phyloP scores from a whole-genome alignment of 2,797 vertebrate species.

The Helostoma temminkii region DNA sequence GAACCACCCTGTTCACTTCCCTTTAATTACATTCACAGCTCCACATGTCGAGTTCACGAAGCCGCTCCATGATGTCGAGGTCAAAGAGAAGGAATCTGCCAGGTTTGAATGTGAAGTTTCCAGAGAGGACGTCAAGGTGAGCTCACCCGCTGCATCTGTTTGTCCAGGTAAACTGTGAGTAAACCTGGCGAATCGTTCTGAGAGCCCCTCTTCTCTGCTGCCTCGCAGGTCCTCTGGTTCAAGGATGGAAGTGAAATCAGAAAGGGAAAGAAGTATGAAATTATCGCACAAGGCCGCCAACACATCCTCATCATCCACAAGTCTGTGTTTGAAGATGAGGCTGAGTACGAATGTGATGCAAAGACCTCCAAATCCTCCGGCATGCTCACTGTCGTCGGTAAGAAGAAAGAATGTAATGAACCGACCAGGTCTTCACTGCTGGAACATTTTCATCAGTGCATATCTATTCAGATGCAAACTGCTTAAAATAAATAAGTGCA shows the following conservation, averaged over 20 bases:
- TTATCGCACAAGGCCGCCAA: slow-evolving; percentile 91
- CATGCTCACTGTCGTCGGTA: slow-evolving; percentile 95
- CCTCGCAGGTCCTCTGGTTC: slow-evolving; percentile 91
- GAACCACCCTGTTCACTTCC: neutral
- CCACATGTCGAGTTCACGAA: slow-evolving; percentile 93
- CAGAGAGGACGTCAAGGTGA: slow-evolving; percentile 90
- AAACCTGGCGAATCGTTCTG: neutral
- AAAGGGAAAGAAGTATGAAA: slow-evolving; percentile 97
- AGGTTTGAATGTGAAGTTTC: slow-evolving; percentile 97
- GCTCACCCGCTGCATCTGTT: neutral
- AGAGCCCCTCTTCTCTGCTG: neutral
- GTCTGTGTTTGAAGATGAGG: slow-evolving; percentile 94
- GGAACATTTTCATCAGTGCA: too few relatives aligned
- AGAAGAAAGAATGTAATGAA: slow-evolving; percentile 67
- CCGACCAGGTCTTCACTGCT: too few relatives aligned
- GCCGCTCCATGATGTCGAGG: slow-evolving; percentile 94
- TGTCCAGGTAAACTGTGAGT: neutral
- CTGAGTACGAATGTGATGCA: slow-evolving; percentile 96
- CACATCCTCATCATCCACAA: slow-evolving; percentile 93
- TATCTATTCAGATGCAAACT: too few relatives aligned
- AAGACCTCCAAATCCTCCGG: slow-evolving; percentile 93
- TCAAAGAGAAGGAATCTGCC: slow-evolving; percentile 94
- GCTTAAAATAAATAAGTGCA: too few relatives aligned
- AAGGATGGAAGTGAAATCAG: slow-evolving; percentile 96
- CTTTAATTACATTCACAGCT: slow-evolving; percentile 78